Evolutionary conservation across 2,888 invertebrate genomes (phyloP).

Genomic region (Helicoverpa assulta): DNA sequence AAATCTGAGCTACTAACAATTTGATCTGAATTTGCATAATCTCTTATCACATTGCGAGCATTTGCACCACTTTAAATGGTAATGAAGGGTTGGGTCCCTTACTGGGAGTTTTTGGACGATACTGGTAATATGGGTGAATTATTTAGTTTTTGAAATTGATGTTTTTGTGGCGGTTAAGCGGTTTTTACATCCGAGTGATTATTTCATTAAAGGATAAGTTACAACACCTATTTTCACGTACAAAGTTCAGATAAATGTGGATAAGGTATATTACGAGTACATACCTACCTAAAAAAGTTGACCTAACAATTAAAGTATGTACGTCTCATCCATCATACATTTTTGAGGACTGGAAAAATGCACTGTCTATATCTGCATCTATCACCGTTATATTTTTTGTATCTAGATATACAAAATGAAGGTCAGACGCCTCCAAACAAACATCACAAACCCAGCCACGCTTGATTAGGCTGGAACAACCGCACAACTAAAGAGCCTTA

Average conservation of each 20-base stretch:
- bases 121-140: slow-evolving; percentile 46
- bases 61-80: slow-evolving; percentile 84
- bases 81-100: slow-evolving; percentile 74
- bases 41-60: slow-evolving; percentile 69
- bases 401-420: not conserved
- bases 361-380: too few species aligned
- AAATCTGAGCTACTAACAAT: slow-evolving; percentile 78
- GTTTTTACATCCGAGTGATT: slow-evolving; percentile 27
- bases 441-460: not conserved
- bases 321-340: too few species aligned
- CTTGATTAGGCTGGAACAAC: not conserved
- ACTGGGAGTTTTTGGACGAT: slow-evolving; percentile 63
- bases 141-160: slow-evolving; percentile 55
- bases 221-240: too few species aligned
- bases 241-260: too few species aligned
- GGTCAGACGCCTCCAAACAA: not conserved
- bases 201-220: slow-evolving; percentile 4
- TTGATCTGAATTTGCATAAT: slow-evolving; percentile 85
- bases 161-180: slow-evolving; percentile 44
- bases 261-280: too few species aligned
- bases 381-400: too few species aligned
- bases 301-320: too few species aligned
- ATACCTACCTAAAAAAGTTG: too few species aligned
- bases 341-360: too few species aligned
- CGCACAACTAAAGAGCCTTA: slow-evolving; percentile 20